Percentiles rank a stretch among this genome's conserved stretches.
Conservation (phyloP, 2,113 vertebrate species). For the Dromaius novaehollandiae region DNA sequence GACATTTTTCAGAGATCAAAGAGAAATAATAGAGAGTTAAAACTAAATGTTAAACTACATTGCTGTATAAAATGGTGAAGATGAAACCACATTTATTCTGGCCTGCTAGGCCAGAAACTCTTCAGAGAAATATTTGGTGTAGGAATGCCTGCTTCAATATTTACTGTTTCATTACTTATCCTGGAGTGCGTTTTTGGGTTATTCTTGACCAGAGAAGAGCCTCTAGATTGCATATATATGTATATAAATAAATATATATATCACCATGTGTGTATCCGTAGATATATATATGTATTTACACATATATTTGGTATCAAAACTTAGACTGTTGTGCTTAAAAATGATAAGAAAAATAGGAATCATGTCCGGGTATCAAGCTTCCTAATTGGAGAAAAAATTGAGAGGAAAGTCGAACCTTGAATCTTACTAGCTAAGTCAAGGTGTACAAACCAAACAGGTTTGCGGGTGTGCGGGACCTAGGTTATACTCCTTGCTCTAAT, state of each 20-base stretch:
- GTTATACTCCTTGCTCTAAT: background rate
- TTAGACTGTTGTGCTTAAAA: background rate
- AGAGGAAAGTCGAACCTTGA: background rate
- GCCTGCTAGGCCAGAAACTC: rapidly evolving
- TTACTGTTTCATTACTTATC: background rate
- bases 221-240: rapidly evolving
- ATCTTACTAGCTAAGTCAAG: background rate
- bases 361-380: background rate
- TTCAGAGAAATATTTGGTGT: background rate
- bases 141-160: background rate
- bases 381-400: background rate
- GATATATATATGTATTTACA: background rate
- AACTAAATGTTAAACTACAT: background rate
- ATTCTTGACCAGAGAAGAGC: background rate
- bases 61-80: background rate
- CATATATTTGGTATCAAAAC: background rate
- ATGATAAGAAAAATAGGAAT: background rate
- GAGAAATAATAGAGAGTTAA: background rate
- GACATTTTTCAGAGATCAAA: background rate
- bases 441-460: background rate
- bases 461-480: background rate
- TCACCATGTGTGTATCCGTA: no score
- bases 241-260: background rate
- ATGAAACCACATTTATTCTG: background rate
- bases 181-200: background rate